These are phyloP conservation scores for Pegoplata infirma DNA, from an alignment of 2,888 invertebrate genomes.

Conservation along the genomic window DNA sequence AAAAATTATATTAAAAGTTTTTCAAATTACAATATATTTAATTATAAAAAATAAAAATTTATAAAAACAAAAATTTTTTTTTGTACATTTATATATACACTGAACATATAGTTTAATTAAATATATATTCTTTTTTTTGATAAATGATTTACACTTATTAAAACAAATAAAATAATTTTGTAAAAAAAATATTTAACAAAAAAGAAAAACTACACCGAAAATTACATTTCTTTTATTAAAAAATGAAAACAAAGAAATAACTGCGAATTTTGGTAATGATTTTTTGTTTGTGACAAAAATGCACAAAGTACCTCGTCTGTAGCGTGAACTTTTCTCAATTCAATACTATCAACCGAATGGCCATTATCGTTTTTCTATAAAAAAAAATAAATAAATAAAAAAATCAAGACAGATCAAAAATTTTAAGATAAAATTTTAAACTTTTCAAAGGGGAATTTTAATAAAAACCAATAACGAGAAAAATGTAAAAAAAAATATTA, in stretches of 20 bases:
- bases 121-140: slow-evolving; percentile 23
- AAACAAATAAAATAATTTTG: slow-evolving; percentile 13
- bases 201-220: slow-evolving; percentile 45
- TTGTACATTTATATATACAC: slow-evolving; percentile 74
- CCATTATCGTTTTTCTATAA: slow-evolving; percentile 78
- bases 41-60: slow-evolving; percentile 29
- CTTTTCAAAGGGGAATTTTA: neutral
- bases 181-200: slow-evolving; percentile 8
- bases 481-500: slow-evolving; percentile 9
- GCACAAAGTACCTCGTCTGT: slow-evolving; percentile 79
- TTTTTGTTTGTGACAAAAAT: slow-evolving; percentile 65
- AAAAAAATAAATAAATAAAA: slow-evolving; percentile 67
- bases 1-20: no score
- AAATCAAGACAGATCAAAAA: slow-evolving; percentile 48
- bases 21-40: no score
- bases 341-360: slow-evolving; percentile 78
- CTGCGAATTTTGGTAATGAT: slow-evolving; percentile 60
- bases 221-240: slow-evolving; percentile 34
- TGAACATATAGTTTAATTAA: slow-evolving; percentile 67
- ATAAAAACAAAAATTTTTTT: slow-evolving; percentile 58
- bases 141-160: slow-evolving; percentile 61
- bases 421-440: slow-evolving; percentile 29
- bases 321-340: slow-evolving; percentile 79
- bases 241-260: slow-evolving; percentile 31
- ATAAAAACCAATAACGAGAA: neutral